Evolutionary conservation across 2,113 vertebrate species (phyloP), one percentile per base, ranked within the genome.

Genomic region (Etheostoma spectabile): DNA sequence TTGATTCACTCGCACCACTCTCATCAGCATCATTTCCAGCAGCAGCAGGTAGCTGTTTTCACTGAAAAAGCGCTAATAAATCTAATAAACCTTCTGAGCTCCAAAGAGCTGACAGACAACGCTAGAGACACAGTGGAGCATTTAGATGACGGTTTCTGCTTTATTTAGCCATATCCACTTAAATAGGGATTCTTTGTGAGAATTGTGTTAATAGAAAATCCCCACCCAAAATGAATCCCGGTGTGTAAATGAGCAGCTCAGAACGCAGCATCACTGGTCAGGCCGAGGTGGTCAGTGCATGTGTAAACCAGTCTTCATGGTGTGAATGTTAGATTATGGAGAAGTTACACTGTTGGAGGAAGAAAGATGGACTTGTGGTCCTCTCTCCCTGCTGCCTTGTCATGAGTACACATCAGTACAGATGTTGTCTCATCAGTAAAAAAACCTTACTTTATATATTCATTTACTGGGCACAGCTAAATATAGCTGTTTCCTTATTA

Each of bases 1-100:
- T 48, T 64, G 38, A 79, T 24, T 72, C 8, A 13, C 48, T 33
- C 38, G 53, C 57, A 46, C 19, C 19, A 12, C 51, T 63, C 45
- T 82, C 65, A 57, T 71, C 33, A 24, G 22, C 15, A 2, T 55
- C 48, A 68, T 73, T 73, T 73, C 38, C 55, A 55, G 4, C 63
- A 62, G 55, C 62, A 70, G 72, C 72, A 62, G 27, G 27, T 35
- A 64, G 67, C 38, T 79, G 77, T 64, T 79, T 63, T 48, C 51
- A 13, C 33, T 53, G 49, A 27, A 59, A 63, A 48, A 56, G n/a
- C 49, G 46, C 35, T 19, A 46, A 63, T 71, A 46, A 55, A 55
- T 79, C 66, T 38, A 79, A 70, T 42, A 24, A 55, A 56, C 51
- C 67, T 13, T 27, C 38, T 49, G 19, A 21, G 60, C 62, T 59